These are phyloP conservation scores for Acanthacorydalis orientalis DNA, from an alignment of 2,888 invertebrate species.

Conservation along the genomic window DNA sequence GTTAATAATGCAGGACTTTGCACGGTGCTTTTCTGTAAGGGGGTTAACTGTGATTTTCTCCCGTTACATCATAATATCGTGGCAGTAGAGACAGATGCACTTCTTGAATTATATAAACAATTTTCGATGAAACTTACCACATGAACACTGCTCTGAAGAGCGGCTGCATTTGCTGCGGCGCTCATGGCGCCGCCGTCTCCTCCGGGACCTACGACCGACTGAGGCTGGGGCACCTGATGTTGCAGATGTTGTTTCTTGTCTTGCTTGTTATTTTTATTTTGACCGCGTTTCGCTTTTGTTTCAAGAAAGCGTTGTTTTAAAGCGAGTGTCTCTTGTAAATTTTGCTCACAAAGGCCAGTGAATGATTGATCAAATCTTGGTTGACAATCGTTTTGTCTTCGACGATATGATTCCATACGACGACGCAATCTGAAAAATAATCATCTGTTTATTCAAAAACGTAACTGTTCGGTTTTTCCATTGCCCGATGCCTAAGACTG, in stretches of 20 bases:
- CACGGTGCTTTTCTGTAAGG: too few species aligned
- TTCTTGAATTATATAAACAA: too few species aligned
- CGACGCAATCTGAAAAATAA: constrained; percentile 37
- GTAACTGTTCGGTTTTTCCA: too few species aligned
- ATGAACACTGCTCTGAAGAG: constrained; percentile 56
- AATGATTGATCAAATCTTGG: constrained; percentile 80
- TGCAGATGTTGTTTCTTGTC: constrained; percentile 33
- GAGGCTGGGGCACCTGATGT: constrained; percentile 15
- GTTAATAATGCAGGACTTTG: too few species aligned
- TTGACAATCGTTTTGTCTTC: constrained; percentile 70
- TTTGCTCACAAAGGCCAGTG: constrained; percentile 75
- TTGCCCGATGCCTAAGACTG: too few species aligned
- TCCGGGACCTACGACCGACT: constrained; percentile 28
- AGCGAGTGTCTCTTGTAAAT: constrained; percentile 74
- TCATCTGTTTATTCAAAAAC: too few species aligned
- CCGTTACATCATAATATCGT: too few species aligned
- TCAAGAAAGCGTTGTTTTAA: constrained; percentile 82
- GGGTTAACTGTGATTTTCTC: too few species aligned
- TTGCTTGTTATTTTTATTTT: constrained; percentile 63
- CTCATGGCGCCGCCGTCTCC: constrained; percentile 17
- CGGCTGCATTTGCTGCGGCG: constrained; percentile 16
- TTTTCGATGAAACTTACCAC: constrained; percentile 38
- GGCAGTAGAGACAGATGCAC: too few species aligned
- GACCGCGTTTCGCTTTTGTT: constrained; percentile 66
- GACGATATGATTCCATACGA: constrained; percentile 74